Base-by-base conservation (phyloP, 2,797 vertebrate species). In the Dromococcyx pavoninus region DNA sequence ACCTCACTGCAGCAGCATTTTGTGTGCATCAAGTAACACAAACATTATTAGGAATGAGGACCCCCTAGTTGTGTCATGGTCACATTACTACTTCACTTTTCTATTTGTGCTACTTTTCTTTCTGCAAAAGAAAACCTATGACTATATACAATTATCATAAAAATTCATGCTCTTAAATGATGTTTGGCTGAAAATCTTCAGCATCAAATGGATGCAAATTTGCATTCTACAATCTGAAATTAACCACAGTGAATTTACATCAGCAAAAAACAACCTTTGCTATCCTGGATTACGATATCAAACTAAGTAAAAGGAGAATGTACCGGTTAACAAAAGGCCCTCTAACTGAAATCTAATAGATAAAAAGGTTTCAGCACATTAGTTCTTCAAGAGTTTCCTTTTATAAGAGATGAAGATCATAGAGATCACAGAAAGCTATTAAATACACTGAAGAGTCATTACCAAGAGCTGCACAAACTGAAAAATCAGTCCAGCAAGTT, bases 401-500 rank as follows among this genome's bases (percentile, higher is more conserved):
- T 84, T 67, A 2, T 44, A 85, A 69, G 22, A 75, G n/a, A 71
- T 4, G 17, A 54, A 77, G 67, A 93, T 83, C 62, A 84, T 54
- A 72, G 25, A 48, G 62, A 86, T 73, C 51, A 69, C 17, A 70
- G 23, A 89, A 85, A 93, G 22, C 60, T 46, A 84, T 39, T 88
- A 73, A 89, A 69, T 75, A 80, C 56, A 71, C n/a, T 71, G 41
- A 88, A 44, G 72, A 83, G 37, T 41, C 75, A 77, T 57, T 89
- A 95, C 24, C 43, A 71, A 53, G 39, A 91, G 43, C 50, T 37
- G 10, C 32, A 66, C 35, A 83, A 83, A 88, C 28, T 73, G 43
- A 77, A 83, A 83, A 83, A 86, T 78, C 51, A 41, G 62, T 66
- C 58, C 66, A 77, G 35, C 44, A 84, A 70, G n/a, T 81, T 94